phyloP scores from a whole-genome alignment of 2,888 invertebrate genomes.

The Eutolmus rufibarbis region DNA sequence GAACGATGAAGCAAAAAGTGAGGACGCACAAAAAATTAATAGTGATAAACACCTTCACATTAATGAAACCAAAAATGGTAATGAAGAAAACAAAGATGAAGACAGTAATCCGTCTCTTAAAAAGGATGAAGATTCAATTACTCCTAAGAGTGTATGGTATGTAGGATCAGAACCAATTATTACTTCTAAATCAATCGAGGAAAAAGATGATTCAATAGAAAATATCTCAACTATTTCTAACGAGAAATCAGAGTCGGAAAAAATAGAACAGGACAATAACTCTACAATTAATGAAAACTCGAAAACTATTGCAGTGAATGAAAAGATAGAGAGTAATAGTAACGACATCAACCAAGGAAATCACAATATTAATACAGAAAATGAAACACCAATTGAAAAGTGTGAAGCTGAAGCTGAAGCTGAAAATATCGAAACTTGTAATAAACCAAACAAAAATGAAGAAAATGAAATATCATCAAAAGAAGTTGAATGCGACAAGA shows the following conservation, averaged over 20 bases:
- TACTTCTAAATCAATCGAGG: slow-evolving; percentile 31
- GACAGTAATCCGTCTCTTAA: background rate
- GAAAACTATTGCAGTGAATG: background rate
- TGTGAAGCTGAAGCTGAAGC: background rate
- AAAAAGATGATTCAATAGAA: background rate
- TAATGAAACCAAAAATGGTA: background rate
- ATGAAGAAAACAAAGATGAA: background rate
- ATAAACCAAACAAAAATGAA: background rate
- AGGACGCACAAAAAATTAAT: background rate
- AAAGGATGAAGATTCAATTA: background rate
- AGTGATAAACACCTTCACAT: background rate
- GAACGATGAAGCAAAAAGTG: background rate
- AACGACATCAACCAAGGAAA: background rate
- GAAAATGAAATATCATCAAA: too few relatives aligned
- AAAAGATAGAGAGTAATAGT: background rate
- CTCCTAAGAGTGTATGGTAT: slow-evolving; percentile 48
- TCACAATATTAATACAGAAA: background rate
- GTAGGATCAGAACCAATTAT: slow-evolving; percentile 51
- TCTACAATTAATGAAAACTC: background rate
- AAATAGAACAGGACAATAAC: background rate
- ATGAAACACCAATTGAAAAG: background rate
- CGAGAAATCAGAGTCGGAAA: background rate
- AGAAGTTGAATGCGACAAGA: background rate
- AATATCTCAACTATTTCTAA: background rate
- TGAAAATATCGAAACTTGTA: background rate